Evolutionary conservation across 2,113 vertebrate species (phyloP), one percentile per base, ranked within the genome.

Genomic region (Osmerus eperlanus): DNA sequence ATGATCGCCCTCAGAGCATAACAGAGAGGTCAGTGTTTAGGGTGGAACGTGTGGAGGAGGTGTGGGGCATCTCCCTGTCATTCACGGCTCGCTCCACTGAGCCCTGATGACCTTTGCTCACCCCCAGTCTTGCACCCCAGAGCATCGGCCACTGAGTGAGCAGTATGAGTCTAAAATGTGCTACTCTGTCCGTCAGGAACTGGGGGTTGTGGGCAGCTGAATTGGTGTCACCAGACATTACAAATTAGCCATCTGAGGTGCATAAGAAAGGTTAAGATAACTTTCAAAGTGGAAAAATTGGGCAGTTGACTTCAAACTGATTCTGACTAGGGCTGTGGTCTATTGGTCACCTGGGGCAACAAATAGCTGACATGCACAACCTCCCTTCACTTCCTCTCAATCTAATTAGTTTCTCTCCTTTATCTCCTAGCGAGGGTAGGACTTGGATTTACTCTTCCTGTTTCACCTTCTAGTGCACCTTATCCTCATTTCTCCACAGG

Each of bases 1-100:
- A 78, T 75, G 84, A 86, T 80, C 77, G 84, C 78, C 84, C 85
- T 83, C 62, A 66, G 77, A 85, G 79, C 83, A 90, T 84, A 87
- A 88, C 82, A 88, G 69, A 62, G 83, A 85, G 86, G 87, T 90
- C 88, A 90, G 83, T 90, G 90, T 92, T 89, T 90, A 78, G 79
- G 86, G 79, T 85, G 78, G 82, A 83, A 81, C 83, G 81, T 90
- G 85, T 84, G 87, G 87, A 84, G 81, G 84, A 83, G 86, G 84
- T 83, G 78, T 80, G 82, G 83, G 86, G 82, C 84, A 85, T 88
- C 88, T 90, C 91, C 88, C 89, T 90, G 89, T 90, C 91, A 89
- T 90, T 90, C 87, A 89, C 68, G 71, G 66, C 83, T 81, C 68
- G 66, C 85, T 86, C 78, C 75, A 84, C 81, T 82, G 84, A 85